Conservation (phyloP, 37 sponge, comb jelly and placozoan species). For the Diacarnus erythraeanus region DNA sequence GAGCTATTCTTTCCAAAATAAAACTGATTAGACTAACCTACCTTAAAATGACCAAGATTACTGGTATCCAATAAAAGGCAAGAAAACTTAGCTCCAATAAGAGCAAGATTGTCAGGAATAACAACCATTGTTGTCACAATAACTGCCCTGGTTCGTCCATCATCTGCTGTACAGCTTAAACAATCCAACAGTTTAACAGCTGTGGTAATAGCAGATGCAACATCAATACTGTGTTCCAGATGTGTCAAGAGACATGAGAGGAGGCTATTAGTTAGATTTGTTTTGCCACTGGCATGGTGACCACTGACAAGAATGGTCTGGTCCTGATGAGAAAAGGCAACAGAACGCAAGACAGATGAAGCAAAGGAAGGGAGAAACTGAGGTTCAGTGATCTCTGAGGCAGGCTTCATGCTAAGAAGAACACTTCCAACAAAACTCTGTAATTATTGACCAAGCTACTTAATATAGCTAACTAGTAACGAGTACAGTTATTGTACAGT, state of each 20-base stretch:
- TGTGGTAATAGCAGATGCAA: not conserved
- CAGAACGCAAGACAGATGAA: not conserved
- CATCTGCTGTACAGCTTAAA: not conserved
- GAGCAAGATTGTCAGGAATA: not conserved
- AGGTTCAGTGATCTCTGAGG: not conserved
- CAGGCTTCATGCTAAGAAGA: not conserved
- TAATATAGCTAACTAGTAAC: not conserved
- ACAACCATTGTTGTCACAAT: not conserved
- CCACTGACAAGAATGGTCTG: constrained; percentile 29
- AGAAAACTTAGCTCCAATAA: constrained; percentile 11
- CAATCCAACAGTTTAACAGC: not conserved
- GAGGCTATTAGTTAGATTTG: not conserved
- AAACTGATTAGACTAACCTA: not conserved
- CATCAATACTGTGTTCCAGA: not conserved
- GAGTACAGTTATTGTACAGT: no score
- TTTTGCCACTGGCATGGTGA: constrained; percentile 7
- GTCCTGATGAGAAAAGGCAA: constrained; percentile 1
- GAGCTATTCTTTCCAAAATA: not conserved
- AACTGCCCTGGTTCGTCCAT: not conserved
- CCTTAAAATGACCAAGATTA: not conserved
- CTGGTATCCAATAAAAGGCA: constrained; percentile 2
- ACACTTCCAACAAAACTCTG: constrained; percentile 17
- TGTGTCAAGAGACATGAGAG: not conserved
- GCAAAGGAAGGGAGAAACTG: not conserved
- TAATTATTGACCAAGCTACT: not conserved